Conservation (phyloP, 2,888 invertebrate species). For the Agrilus cyanescens region DNA sequence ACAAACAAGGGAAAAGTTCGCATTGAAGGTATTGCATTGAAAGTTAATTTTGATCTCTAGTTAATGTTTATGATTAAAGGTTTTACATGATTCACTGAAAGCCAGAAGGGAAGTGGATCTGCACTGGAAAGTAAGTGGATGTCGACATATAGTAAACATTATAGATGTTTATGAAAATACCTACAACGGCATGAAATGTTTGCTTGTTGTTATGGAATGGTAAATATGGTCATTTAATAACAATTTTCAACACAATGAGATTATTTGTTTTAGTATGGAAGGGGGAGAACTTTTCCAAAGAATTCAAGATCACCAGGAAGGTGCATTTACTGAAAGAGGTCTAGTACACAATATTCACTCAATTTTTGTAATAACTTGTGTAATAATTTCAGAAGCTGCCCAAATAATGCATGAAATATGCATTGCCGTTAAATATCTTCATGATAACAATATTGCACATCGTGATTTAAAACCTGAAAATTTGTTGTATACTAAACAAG, state of each 20-base stretch:
- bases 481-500: conserved; percentile 72
- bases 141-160: conserved; percentile 84
- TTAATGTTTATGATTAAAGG: conserved; percentile 38
- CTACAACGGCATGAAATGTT: conserved; percentile 82
- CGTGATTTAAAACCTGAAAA: conserved; percentile 98
- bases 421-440: conserved; percentile 85
- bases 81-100: conserved; percentile 82
- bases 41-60: not conserved
- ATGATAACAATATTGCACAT: conserved; percentile 91
- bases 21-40: conserved; percentile 64
- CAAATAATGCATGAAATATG: conserved; percentile 95
- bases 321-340: conserved; percentile 92
- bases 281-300: conserved; percentile 95
- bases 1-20: conserved; percentile 66
- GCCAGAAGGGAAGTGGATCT: conserved; percentile 91
- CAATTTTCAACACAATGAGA: not conserved
- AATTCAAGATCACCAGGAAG: conserved; percentile 89
- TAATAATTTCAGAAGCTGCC: conserved; percentile 59
- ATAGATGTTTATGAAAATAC: conserved; percentile 93
- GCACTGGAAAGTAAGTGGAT: conserved; percentile 87
- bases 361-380: conserved; percentile 1
- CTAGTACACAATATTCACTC: not conserved
- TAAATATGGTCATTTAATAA: conserved; percentile 30
- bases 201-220: conserved; percentile 99
- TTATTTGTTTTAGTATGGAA: conserved; percentile 62